phyloP scores from a whole-genome alignment of 30 jellyfish, hydroid and myxozoan species.

The Aurelia sp. region DNA sequence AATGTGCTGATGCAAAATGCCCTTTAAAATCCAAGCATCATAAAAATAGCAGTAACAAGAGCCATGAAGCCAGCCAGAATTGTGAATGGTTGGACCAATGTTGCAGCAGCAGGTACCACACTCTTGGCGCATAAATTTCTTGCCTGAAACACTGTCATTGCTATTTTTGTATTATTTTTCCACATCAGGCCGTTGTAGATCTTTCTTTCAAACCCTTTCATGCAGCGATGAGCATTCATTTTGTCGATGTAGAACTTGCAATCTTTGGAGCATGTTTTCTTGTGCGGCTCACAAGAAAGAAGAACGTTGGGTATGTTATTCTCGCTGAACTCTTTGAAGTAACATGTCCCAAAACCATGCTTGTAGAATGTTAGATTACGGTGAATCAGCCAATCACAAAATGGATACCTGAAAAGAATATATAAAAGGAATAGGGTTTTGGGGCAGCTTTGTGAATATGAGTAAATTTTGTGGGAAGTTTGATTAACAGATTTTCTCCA shows the following conservation, averaged over 20 bases:
- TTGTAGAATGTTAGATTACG: constrained; percentile 20
- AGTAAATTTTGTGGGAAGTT: no score
- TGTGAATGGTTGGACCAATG: not conserved
- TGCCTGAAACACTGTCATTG: constrained; percentile 47
- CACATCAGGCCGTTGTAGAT: constrained; percentile 1
- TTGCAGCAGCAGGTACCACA: not conserved
- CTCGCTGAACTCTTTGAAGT: constrained; percentile 42
- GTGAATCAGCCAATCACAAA: constrained; percentile 38
- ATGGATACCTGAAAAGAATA: constrained; percentile 34
- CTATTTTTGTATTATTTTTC: constrained; percentile 12
- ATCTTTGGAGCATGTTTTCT: constrained; percentile 33
- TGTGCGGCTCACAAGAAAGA: constrained; percentile 45
- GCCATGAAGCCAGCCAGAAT: not conserved
- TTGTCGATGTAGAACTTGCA: constrained; percentile 53
- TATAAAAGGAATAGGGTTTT: no score
- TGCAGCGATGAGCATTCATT: constrained; percentile 53
- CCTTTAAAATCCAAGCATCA: no score
- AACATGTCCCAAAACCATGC: constrained; percentile 71
- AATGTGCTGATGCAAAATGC: no score
- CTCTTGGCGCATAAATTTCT: constrained; percentile 20
- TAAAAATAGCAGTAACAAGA: not conserved
- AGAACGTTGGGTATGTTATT: constrained; percentile 13
- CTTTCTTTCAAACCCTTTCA: constrained; percentile 45
- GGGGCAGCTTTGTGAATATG: no score
- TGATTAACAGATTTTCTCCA: no score